phyloP scores from a whole-genome alignment of 37 sponge, comb jelly and placozoan species.

The Corticium candelabrum region DNA sequence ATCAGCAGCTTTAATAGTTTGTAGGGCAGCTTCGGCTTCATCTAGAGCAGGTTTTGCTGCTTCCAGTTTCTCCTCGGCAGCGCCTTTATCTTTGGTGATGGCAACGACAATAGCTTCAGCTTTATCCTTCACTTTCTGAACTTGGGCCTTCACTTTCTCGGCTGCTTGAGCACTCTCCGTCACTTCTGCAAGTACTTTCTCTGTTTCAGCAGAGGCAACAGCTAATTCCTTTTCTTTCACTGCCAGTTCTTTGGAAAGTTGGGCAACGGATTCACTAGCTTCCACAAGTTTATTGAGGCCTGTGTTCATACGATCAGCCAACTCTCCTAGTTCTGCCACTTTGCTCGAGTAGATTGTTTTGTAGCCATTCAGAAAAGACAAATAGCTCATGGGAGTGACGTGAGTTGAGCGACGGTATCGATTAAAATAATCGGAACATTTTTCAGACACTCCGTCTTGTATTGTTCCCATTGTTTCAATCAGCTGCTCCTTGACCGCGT shows the following conservation, averaged over 20 bases:
- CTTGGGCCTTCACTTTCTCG: constrained; percentile 92
- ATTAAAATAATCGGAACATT: constrained; percentile 88
- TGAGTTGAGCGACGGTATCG: constrained; percentile 73
- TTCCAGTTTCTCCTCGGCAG: constrained; percentile 86
- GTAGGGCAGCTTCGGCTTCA: constrained; percentile 89
- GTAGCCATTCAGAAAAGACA: constrained; percentile 89
- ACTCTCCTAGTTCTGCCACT: constrained; percentile 58
- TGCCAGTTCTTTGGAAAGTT: constrained; percentile 80
- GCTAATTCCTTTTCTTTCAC: constrained; percentile 91
- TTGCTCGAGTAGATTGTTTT: constrained; percentile 80
- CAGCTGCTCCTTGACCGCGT: constrained; percentile 69
- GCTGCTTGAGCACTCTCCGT: constrained; percentile 93
- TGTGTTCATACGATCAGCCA: constrained; percentile 82
- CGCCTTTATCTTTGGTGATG: constrained; percentile 72
- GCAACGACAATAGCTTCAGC: constrained; percentile 89
- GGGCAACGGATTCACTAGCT: constrained; percentile 73
- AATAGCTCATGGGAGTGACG: constrained; percentile 97
- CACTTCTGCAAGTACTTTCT: constrained; percentile 79
- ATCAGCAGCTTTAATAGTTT: constrained; percentile 87
- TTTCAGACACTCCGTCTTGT: constrained; percentile 93
- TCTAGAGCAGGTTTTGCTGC: constrained; percentile 88
- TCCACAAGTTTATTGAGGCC: constrained; percentile 89
- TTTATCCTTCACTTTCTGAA: constrained; percentile 95
- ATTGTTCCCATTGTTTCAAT: constrained; percentile 88
- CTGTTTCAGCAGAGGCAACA: constrained; percentile 77